phyloP scores from a whole-genome alignment of 2,797 vertebrate species.

The Sebastes trivittatus region DNA sequence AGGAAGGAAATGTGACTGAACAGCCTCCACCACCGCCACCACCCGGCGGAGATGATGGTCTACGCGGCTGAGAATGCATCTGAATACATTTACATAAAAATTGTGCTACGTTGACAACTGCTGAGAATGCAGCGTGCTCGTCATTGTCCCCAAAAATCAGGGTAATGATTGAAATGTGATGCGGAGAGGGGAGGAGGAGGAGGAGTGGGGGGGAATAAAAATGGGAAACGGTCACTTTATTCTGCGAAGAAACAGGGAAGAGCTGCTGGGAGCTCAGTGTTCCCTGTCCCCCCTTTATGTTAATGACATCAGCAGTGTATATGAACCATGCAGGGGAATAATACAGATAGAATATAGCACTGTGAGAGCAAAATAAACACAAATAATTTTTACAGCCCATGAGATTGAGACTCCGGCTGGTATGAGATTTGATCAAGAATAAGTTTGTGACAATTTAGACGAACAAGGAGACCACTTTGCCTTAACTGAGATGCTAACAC shows the following conservation, averaged over 20 bases:
- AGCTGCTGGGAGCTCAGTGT: slow-evolving; percentile 16
- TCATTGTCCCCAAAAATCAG: slow-evolving; percentile 63
- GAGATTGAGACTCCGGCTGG: not conserved
- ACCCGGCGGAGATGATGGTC: slow-evolving; percentile 70
- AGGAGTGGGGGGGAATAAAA: not conserved
- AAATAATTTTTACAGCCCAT: slow-evolving; percentile 20
- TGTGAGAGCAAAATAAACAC: slow-evolving; percentile 27
- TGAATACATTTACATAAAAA: slow-evolving; percentile 87
- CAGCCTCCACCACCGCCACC: slow-evolving; percentile 52
- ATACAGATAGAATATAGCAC: not conserved
- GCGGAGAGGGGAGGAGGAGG: not conserved
- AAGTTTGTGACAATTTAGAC: slow-evolving; percentile 18
- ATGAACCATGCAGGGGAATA: slow-evolving; percentile 10
- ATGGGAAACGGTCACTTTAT: slow-evolving; percentile 31
- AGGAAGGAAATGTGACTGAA: slow-evolving; percentile 41
- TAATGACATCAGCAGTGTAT: slow-evolving; percentile 26
- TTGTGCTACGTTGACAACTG: slow-evolving; percentile 66
- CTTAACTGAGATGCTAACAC: slow-evolving; percentile 10
- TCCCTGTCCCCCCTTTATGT: slow-evolving; percentile 16
- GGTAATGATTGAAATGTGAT: slow-evolving; percentile 53
- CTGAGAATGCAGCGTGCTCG: slow-evolving; percentile 48
- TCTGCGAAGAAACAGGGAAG: slow-evolving; percentile 25
- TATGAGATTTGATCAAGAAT: slow-evolving; percentile 29
- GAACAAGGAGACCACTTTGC: slow-evolving; percentile 6
- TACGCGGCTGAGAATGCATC: slow-evolving; percentile 73